Base-by-base conservation (phyloP, 2,113 vertebrate species). In the Stictonetta naevosa region DNA sequence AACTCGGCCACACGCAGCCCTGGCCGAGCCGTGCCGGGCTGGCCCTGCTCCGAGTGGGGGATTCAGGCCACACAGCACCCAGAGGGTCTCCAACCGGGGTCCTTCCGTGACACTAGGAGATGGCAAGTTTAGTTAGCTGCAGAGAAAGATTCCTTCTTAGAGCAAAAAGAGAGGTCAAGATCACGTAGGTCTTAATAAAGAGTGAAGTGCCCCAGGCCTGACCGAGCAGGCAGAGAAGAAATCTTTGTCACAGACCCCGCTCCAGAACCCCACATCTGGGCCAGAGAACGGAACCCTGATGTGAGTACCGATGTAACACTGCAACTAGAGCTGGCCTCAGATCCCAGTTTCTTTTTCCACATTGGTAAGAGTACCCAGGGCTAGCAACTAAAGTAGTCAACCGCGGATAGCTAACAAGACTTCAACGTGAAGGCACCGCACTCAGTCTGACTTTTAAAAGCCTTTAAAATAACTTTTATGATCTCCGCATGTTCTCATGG, bases 161-260 rank as follows among this genome's bases (percentile, higher is more conserved):
- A 84, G 56, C 48, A 52, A 33, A 75, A 13, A 11, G 36, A 33
- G 7, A 68, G 77, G 26, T 46, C 34, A 55, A 40, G 59, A 29
- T 44, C 63, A 66, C 0, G 0, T 3, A 56, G 46, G 34, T 34
- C 66, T 67, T 28, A 0, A 62, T 10, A 77, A 42, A 0, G 2
- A 63, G 66, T 0, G 15, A 50, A 60, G 36, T 1, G 11, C 29
- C 67, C 11, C 44, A 26, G 44, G 29, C 9, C 44, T n/a, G 83
- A 23, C 36, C 3, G 59, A 81, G 42, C 40, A 34, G 72, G 55
- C 29, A 36, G 42, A 58, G 16, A 0, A 29, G 16, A 52, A 74
- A 36, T 19, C 40, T 26, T 7, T 36, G 8, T 17, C 62, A 11
- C 13, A 2, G 21, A 2, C 6, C 16, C 71, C 58, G 42, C 48